Percentiles rank a stretch among this genome's conserved stretches.
Evolutionary conservation across 1,140 invertebrate genomes (phyloP).

Genomic region (Orius insidiosus): DNA sequence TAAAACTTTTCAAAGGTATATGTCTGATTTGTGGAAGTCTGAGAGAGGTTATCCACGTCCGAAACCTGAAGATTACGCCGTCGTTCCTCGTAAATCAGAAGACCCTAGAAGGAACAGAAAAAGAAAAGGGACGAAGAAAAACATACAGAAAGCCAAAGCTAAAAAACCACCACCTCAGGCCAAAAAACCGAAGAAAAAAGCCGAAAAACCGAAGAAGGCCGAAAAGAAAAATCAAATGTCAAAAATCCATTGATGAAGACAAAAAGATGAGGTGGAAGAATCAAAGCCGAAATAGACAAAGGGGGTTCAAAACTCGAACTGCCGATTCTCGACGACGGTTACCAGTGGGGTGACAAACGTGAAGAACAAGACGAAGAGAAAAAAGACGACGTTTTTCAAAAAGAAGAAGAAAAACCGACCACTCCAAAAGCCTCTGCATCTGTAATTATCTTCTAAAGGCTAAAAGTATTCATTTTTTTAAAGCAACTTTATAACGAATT

Average conservation of each 20-base stretch:
- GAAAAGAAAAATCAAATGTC: background rate
- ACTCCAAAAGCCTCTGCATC: background rate
- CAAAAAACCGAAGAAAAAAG: background rate
- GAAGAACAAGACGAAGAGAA: constrained; percentile 3
- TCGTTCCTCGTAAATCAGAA: background rate
- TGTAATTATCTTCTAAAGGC: background rate
- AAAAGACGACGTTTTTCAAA: background rate
- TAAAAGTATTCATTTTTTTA: background rate
- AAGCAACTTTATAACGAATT: constrained; percentile 9
- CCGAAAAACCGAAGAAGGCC: constrained; percentile 1
- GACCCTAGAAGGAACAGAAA: background rate
- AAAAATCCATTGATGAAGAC: background rate
- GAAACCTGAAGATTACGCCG: constrained; percentile 1
- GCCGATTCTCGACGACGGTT: too few relatives aligned
- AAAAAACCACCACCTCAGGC: background rate
- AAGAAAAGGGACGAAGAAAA: background rate
- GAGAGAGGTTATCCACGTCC: constrained; percentile 2
- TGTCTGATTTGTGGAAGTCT: constrained; percentile 1
- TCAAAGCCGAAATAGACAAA: background rate
- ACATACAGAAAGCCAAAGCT: constrained; percentile 1
- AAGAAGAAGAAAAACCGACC: background rate
- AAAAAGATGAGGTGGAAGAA: background rate
- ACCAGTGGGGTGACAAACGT: background rate
- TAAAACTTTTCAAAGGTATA: background rate
- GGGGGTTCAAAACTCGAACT: too few relatives aligned